Percentiles rank a stretch among this genome's conserved stretches.
Evolutionary conservation across 53 echinoderm and acorn worm species (phyloP).

Genomic region (Henricia sp.): DNA sequence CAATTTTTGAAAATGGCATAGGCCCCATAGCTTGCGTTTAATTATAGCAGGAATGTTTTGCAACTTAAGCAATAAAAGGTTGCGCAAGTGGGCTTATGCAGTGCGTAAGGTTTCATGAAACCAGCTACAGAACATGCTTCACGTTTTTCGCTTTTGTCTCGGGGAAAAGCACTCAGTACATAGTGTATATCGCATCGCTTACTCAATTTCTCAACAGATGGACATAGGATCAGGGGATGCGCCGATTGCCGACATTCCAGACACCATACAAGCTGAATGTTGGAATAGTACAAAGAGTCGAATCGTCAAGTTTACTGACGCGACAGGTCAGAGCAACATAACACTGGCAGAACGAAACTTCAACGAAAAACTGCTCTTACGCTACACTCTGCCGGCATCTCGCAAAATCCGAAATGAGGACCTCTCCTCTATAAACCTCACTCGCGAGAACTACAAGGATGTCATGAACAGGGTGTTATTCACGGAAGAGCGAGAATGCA

Average conservation of each 20-base stretch:
- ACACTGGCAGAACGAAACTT: not conserved
- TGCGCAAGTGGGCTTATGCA: no score
- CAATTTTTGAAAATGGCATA: no score
- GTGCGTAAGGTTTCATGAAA: no score
- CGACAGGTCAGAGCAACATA: not conserved
- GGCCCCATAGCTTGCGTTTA: no score
- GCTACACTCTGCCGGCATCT: conserved; percentile 61
- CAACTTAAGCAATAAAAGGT: no score
- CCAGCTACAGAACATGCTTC: no score
- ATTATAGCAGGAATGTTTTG: no score
- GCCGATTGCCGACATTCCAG: not conserved
- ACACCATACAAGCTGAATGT: not conserved
- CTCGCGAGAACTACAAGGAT: conserved; percentile 67
- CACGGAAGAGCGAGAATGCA: conserved; percentile 80
- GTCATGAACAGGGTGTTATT: conserved; percentile 82
- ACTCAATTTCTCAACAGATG: no score
- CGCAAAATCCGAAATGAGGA: conserved; percentile 51
- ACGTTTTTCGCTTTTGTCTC: no score
- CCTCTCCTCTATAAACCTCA: conserved; percentile 55
- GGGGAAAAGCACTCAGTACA: no score
- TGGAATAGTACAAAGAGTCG: conserved; percentile 66
- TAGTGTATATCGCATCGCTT: no score
- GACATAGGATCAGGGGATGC: conserved; percentile 12
- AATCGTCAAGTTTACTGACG: conserved; percentile 41
- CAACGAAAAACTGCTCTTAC: conserved; percentile 31